Evolutionary conservation across 2,113 vertebrate species (phyloP).

Genomic region (Peromyscus californicus): DNA sequence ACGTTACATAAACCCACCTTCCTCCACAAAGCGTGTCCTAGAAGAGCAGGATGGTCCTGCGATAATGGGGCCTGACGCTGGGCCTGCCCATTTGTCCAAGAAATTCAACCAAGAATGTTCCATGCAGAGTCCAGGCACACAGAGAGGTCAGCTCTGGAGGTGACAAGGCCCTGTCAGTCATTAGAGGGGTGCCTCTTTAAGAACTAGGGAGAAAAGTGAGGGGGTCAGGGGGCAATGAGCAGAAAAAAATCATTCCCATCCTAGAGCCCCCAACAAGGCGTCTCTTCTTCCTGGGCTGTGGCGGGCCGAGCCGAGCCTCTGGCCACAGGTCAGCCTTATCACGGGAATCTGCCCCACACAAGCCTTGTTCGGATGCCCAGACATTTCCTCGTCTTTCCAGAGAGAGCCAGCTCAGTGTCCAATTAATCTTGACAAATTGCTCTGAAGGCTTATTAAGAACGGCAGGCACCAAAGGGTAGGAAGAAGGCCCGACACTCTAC

Average conservation of each 20-base stretch:
- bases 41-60: not conserved
- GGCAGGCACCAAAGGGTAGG: slow-evolving; percentile 61
- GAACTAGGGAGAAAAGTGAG: not conserved
- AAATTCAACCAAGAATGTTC: not conserved
- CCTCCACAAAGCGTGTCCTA: not conserved
- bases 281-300: not conserved
- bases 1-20: not conserved
- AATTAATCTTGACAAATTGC: slow-evolving; percentile 28
- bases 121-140: not conserved
- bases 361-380: not conserved
- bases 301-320: not conserved
- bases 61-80: not conserved
- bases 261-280: not conserved
- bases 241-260: not conserved
- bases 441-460: not conserved
- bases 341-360: not conserved
- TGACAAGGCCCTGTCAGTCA: fast-evolving
- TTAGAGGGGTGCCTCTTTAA: not conserved
- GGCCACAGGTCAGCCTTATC: not conserved
- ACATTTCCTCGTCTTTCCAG: not conserved
- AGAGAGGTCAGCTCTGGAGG: not conserved
- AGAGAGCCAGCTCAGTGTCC: slow-evolving; percentile 60
- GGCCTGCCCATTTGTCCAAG: not conserved
- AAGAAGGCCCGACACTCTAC: not conserved
- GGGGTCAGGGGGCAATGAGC: not conserved